Evolutionary conservation across 2,113 vertebrate species (phyloP).

Genomic region (Scartelaos histophorus): DNA sequence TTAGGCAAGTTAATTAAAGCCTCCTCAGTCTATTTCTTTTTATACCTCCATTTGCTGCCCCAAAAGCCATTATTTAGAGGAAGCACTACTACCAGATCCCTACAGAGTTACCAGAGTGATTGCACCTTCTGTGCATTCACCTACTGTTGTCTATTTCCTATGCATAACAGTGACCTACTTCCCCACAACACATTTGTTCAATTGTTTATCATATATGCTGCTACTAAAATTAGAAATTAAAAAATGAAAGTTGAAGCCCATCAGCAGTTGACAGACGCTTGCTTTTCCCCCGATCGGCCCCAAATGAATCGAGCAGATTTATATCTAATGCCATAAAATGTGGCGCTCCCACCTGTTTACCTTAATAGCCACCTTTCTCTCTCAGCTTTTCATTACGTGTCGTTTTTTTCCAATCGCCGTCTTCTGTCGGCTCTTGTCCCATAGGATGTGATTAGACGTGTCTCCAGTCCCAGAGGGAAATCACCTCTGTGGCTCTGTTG

Average conservation of each 20-base stretch:
- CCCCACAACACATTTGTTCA: not conserved
- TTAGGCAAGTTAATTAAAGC: conserved; percentile 41
- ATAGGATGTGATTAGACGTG: conserved; percentile 68
- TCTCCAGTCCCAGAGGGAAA: conserved; percentile 54
- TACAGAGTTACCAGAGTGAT: conserved; percentile 13
- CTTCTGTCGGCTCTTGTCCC: conserved; percentile 48
- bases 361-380: conserved; percentile 39
- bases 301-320: conserved; percentile 41
- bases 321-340: conserved; percentile 29
- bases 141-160: not conserved
- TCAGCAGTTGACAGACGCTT: not conserved
- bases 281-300: not conserved
- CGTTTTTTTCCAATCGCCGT: conserved; percentile 39
- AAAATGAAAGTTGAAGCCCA: not conserved
- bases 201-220: not conserved
- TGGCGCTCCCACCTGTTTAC: conserved; percentile 44
- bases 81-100: not conserved
- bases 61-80: conserved; percentile 8
- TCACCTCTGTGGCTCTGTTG: conserved; percentile 37
- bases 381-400: conserved; percentile 34
- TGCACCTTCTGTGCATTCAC: not conserved
- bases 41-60: conserved; percentile 2
- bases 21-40: conserved; percentile 11
- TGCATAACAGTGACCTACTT: conserved; percentile 10
- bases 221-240: conserved; percentile 30